Percentiles rank a stretch among this genome's conserved stretches.
phyloP scores from a whole-genome alignment of 2,797 vertebrate species.

The Masticophis lateralis region DNA sequence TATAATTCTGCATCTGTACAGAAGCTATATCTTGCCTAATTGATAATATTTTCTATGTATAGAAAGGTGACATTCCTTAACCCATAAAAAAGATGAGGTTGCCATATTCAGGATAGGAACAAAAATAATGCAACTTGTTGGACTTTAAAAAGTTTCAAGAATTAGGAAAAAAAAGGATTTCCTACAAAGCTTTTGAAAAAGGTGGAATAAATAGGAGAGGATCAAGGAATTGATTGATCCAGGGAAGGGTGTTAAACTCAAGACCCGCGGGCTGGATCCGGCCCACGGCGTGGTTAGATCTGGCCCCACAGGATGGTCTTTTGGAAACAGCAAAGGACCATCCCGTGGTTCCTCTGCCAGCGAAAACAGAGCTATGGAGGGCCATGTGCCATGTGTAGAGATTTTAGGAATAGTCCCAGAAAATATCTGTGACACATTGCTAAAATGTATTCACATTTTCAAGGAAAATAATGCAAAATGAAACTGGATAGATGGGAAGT shows the following conservation, averaged over 20 bases:
- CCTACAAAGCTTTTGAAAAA: neutral
- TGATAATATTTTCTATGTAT: neutral
- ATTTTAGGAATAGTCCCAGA: neutral
- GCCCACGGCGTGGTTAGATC: too few relatives aligned
- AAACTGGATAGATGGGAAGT: neutral
- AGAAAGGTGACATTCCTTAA: neutral
- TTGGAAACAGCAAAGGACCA: too few relatives aligned
- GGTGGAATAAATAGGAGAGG: neutral
- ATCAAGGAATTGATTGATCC: neutral
- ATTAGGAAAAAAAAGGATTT: neutral
- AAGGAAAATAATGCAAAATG: neutral
- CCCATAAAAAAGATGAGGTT: neutral
- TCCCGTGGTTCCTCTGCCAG: too few relatives aligned
- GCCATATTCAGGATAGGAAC: neutral
- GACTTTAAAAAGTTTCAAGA: neutral
- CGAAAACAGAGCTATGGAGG: too few relatives aligned
- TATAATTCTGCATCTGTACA: neutral
- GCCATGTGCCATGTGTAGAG: too few relatives aligned
- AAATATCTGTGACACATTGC: neutral
- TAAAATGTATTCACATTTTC: neutral
- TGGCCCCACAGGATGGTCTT: accelerated
- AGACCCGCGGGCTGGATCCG: too few relatives aligned
- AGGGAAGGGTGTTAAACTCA: neutral
- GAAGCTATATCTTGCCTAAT: neutral
- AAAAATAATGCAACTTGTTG: neutral